Conservation (phyloP, 1,140 invertebrate genomes). For the Seison nebaliae region DNA sequence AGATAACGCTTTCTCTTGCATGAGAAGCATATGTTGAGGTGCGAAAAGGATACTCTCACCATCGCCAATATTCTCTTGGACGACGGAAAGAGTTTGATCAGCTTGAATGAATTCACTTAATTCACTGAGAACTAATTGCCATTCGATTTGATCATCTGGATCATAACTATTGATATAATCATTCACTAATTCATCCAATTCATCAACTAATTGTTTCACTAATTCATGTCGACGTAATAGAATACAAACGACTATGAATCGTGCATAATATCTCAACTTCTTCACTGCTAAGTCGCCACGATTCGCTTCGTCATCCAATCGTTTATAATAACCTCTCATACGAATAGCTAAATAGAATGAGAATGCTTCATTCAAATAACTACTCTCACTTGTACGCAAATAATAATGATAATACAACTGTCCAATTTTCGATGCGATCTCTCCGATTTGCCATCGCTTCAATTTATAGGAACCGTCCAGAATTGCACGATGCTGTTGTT, state of each 20-base stretch:
- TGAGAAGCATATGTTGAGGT: too few relatives aligned
- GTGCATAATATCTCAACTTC: constrained; percentile 74
- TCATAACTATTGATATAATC: constrained; percentile 80
- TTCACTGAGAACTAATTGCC: constrained; percentile 63
- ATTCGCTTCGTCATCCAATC: constrained; percentile 67
- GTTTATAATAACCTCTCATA: constrained; percentile 67
- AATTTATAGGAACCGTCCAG: constrained; percentile 74
- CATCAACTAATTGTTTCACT: constrained; percentile 58
- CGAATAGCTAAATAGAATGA: constrained; percentile 83
- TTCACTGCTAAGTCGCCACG: constrained; percentile 84
- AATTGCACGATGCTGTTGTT: constrained; percentile 71
- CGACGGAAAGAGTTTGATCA: constrained; percentile 1
- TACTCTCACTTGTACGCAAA: constrained; percentile 71
- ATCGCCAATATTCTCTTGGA: too few relatives aligned
- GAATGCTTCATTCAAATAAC: constrained; percentile 75
- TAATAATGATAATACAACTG: constrained; percentile 97
- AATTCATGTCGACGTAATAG: constrained; percentile 74
- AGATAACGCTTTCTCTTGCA: too few relatives aligned
- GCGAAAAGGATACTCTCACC: too few relatives aligned
- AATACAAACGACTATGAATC: constrained; percentile 82
- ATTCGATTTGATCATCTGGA: constrained; percentile 79
- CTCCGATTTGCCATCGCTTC: constrained; percentile 90
- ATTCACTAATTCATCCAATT: constrained; percentile 49
- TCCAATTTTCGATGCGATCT: constrained; percentile 91
- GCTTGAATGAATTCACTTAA: constrained; percentile 66